Conservation (phyloP, 2,113 vertebrate species). For the Ochotona princeps region DNA sequence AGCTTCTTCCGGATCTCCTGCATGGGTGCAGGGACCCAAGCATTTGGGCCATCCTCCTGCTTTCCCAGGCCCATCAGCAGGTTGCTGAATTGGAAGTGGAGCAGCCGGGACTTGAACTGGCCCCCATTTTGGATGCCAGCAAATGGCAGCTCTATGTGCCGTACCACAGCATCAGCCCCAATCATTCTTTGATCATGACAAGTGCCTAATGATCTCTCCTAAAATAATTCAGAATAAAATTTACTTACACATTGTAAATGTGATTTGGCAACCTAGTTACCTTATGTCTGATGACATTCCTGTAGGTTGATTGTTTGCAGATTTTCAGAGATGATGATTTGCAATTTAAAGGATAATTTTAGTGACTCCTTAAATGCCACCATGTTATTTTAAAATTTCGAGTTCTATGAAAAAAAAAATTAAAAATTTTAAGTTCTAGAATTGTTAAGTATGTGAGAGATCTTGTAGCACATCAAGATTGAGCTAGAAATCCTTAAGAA, state of each 20-base stretch:
- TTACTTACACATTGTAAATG: not conserved
- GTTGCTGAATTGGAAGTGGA: no score
- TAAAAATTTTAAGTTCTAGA: not conserved
- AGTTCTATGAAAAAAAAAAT: not conserved
- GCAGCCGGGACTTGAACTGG: no score
- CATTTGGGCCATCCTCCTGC: no score
- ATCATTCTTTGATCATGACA: not conserved
- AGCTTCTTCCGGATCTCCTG: no score
- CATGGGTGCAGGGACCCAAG: no score
- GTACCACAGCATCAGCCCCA: no score
- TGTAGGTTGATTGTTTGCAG: not conserved
- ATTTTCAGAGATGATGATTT: not conserved
- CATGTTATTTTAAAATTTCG: not conserved
- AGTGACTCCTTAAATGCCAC: not conserved
- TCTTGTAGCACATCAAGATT: not conserved
- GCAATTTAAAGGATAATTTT: conserved; percentile 18
- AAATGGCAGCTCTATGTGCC: no score
- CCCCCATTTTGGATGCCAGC: no score
- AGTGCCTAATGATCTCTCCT: not conserved
- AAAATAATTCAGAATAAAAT: conserved; percentile 25
- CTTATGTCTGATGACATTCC: not conserved
- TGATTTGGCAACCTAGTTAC: not conserved
- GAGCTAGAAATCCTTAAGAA: conserved; percentile 16
- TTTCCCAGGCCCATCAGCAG: no score
- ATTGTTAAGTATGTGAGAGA: not conserved